Evolutionary conservation across 2,113 vertebrate genomes (phyloP), one percentile per base, ranked within the genome.

Genomic region (Phylloscopus trochiloides): DNA sequence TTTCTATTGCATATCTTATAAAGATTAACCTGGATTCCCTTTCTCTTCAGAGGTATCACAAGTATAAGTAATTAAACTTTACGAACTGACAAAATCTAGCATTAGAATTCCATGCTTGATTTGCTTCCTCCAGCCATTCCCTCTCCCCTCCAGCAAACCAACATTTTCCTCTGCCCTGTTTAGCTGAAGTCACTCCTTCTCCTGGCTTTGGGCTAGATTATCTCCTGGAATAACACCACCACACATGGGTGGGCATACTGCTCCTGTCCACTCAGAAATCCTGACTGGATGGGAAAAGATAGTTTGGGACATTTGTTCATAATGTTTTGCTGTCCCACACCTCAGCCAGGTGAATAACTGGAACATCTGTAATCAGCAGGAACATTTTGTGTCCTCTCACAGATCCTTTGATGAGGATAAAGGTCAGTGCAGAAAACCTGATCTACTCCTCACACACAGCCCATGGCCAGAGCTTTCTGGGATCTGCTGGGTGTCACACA

Each of bases 21-120:
- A 91, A 95, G 90, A 90, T 95, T 91, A 96, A 92, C 85, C 59
- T 92, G 71, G 85, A 86, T 80, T 91, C 63, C 12, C 14, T 92
- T 90, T 95, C 71, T 88, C 62, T 83, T 92, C 81, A 86, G 81
- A 83, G 34, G 43, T 62, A 88, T 31, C 26, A 82, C 38, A 72
- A 94, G 36, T 38, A n/a, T 50, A 55, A 89, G 61, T 95, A 94
- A 96, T 94, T 91, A 95, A 96, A 94, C 20, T 76, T 76, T 40
- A 73, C 21, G 54, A 85, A 95, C 70, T 76, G 66, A 79, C 70
- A 76, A 92, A 94, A 88, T 50, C 77, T 58, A 90, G 58, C 54
- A 66, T 93, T 65, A 73, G 24, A 79, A 82, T 86, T 82, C 62
- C 50, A 68, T 14, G 22, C 12, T 61, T 81, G n/a, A 50, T 58